Base-by-base conservation (phyloP, 2,797 vertebrate species). In the Mastacembelus armatus region DNA sequence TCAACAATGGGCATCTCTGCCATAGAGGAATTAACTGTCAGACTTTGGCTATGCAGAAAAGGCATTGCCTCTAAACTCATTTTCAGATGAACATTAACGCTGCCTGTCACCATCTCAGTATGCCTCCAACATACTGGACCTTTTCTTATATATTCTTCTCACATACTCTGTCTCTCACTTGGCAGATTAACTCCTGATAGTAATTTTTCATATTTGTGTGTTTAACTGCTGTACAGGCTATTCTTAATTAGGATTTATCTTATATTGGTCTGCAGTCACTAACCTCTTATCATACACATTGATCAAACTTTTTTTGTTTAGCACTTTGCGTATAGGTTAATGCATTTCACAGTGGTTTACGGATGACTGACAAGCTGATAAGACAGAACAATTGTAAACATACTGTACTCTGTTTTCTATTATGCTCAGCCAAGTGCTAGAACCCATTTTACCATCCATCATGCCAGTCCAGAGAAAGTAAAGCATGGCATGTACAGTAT, bases 201-300 rank as follows among this genome's bases (percentile, higher is more conserved):
- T 40, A 7, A 39, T 74, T 59, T 52, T 62, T 63, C 26, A 44
- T 48, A 61, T 59, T 54, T 59, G 57, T 66, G 66, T 30, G 40
- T 65, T 74, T 81, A 78, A 77, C 77, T 84, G 71, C 76, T 78
- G 68, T 27, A 4, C 60, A 76, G 79, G 82, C 77, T 84, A 7
- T 33, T 45, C 66, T 74, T 74, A 65, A 71, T 43, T 78, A 39
- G 15, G 49, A 68, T 52, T 42, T 44, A 61, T 77, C 24, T 78
- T 71, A 48, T 74, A 24, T 67, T 62, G 36, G 26, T 61, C 56
- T n/a, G 15, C 64, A 66, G 40, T 40, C 26, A 32, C 35, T 7
- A 38, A 44, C 60, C 57, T 45, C 36, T 4, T 29, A 29, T 33
- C 32, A 7, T 4, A 29, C 27, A 29, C 7, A 29, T 29, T 27